phyloP scores from a whole-genome alignment of 2,113 vertebrate genomes.

The Leucoraja erinaceus region DNA sequence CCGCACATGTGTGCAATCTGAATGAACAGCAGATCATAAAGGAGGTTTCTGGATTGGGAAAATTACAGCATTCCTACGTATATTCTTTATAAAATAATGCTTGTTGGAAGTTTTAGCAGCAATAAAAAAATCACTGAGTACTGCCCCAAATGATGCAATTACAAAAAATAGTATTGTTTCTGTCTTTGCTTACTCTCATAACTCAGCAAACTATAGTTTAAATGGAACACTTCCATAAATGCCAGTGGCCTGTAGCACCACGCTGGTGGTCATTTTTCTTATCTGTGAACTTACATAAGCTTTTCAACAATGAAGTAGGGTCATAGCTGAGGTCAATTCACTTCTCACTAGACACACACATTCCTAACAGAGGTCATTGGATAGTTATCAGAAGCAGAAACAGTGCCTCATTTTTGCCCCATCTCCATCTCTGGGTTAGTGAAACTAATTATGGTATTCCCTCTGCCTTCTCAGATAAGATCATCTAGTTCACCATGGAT shows the following conservation, averaged over 20 bases:
- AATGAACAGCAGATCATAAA: not conserved
- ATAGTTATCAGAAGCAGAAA: not conserved
- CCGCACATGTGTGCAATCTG: not conserved
- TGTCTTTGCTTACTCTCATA: not conserved
- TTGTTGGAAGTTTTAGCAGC: not conserved
- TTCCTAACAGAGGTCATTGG: conserved; percentile 16
- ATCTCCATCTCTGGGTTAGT: not conserved
- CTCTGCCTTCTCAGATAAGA: not conserved
- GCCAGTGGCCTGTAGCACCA: not conserved
- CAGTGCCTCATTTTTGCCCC: not conserved
- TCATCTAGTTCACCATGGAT: not conserved
- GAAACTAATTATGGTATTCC: too few species aligned
- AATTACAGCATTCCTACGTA: not conserved
- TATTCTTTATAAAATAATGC: not conserved
- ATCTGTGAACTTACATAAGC: not conserved
- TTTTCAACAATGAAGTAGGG: conserved; percentile 10
- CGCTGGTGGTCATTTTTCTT: not conserved
- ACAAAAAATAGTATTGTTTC: not conserved
- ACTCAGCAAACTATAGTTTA: not conserved
- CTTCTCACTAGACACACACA: not conserved
- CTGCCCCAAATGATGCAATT: not conserved
- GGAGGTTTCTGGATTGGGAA: too few species aligned
- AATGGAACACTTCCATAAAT: not conserved
- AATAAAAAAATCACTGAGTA: not conserved
- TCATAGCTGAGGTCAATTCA: conserved; percentile 24